A percentile compares a stretch with the other conserved stretches of the same genome.
These are phyloP conservation scores for Hydrochoerus hydrochaeris DNA, from an alignment of 2,113 vertebrate genomes.

Conservation along the genomic window DNA sequence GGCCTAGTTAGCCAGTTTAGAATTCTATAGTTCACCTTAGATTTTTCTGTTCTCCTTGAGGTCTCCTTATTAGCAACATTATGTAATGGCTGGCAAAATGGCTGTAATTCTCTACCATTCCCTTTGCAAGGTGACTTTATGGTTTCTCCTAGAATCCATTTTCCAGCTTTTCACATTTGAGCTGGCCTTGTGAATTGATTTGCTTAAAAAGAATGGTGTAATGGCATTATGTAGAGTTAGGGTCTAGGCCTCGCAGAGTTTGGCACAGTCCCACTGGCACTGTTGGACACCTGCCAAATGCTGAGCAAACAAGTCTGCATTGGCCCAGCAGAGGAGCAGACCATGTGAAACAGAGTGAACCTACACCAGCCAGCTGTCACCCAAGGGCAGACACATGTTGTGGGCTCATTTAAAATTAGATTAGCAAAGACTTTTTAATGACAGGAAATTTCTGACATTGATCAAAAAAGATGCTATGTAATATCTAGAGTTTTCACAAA, in stretches of 20 bases:
- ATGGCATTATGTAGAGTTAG: not conserved
- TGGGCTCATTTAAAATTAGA: not conserved
- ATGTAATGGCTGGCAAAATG: not conserved
- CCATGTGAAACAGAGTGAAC: not conserved
- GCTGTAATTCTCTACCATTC: not conserved
- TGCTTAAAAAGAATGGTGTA: not conserved
- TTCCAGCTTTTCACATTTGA: not conserved
- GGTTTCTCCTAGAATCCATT: not conserved
- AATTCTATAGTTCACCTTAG: not conserved
- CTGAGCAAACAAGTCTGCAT: not conserved
- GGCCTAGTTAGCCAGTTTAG: not conserved
- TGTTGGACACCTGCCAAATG: not conserved
- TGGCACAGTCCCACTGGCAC: not conserved
- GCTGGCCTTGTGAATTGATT: not conserved
- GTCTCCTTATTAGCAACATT: not conserved
- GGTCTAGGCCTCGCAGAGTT: not conserved
- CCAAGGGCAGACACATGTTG: not conserved
- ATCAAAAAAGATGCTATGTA: not conserved
- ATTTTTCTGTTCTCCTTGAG: not conserved
- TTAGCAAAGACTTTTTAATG: not conserved
- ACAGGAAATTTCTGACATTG: not conserved
- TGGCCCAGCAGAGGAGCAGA: not conserved
- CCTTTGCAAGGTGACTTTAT: not conserved
- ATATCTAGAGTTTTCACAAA: not conserved
- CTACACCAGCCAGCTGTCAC: not conserved